Evolutionary conservation across 53 echinoderm and acorn worm species (phyloP), one percentile per base, ranked within the genome.

Genomic region (Holothuria scabra): DNA sequence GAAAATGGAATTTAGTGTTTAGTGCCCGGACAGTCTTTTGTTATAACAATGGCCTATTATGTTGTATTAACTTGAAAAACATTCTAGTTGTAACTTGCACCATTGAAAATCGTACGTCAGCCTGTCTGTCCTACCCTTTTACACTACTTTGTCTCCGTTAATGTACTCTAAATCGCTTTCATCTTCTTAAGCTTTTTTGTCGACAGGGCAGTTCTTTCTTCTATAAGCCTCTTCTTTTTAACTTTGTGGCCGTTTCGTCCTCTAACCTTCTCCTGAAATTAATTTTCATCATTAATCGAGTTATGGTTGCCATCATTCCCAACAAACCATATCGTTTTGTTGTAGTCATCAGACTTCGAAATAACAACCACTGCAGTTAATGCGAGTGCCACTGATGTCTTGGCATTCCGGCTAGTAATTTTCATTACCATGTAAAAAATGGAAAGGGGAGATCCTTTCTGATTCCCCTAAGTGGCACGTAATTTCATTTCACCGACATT

Each of bases 391-490:
- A 21, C 58, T 56, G 59, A 79, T 58, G 59, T 55, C 79, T 59
- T 58, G 79, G 28, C 79, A 56, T 79, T 23, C 57, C 79, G 59
- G 56, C 33, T 79, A 59, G 79, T 79, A 79, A 79, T 79, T 79
- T 81, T 81, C 62, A 81, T 81, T 81, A 81, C 82, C 64, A 81
- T 48, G 63, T 64, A 37, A 81, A 81, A 46, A 58, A 14, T 81
- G 82, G 82, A 63, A 81, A 81, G 62, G 44, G 62, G 82, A 81
- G 82, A 41, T 63, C 38, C 26, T 41, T 62, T 5, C 46, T 61
- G 65, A 81, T 81, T 81, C 82, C 82, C 82, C 82, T 81, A 81
- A 81, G 82, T 81, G 82, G 82, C 82, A 64, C 82, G 49, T 81
- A 81, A 81, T 81, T 81, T 81, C 82, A 81, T 81, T 81, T 81